A percentile compares a stretch with the other conserved stretches of the same genome.
Conservation (phyloP, 2,888 invertebrate species). For the Apoda limacodes region DNA sequence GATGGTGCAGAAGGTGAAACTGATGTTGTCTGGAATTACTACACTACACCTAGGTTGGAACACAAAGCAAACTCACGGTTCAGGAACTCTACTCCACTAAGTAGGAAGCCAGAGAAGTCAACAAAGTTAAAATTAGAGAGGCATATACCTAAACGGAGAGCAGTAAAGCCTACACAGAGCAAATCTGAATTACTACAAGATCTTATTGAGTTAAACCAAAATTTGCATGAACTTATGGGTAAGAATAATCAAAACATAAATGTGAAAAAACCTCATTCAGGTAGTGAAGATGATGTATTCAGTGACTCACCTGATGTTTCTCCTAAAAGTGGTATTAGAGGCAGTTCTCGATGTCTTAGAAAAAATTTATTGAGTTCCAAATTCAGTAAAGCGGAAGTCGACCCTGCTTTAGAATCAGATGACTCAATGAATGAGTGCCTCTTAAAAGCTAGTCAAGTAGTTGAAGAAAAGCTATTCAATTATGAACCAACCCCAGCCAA, state of each 20-base stretch:
- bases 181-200: conserved; percentile 52
- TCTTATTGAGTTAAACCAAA: conserved; percentile 53
- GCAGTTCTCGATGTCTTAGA: conserved; percentile 40
- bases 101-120: conserved; percentile 39
- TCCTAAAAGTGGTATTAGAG: conserved; percentile 40
- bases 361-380: conserved; percentile 57
- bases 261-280: conserved; percentile 33
- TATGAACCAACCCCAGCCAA: conserved; percentile 29
- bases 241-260: conserved; percentile 22
- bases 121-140: conserved; percentile 40
- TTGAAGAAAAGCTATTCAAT: conserved; percentile 48
- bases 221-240: conserved; percentile 44
- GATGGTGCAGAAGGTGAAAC: conserved; percentile 61
- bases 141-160: conserved; percentile 39
- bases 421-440: conserved; percentile 65
- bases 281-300: conserved; percentile 54
- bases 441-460: conserved; percentile 56
- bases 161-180: conserved; percentile 36
- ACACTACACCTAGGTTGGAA: conserved; percentile 58
- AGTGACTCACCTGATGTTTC: conserved; percentile 43
- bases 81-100: conserved; percentile 52
- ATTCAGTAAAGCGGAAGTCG: conserved; percentile 44
- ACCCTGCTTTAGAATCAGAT: conserved; percentile 55
- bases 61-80: conserved; percentile 28
- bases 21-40: conserved; percentile 64